Conservation (phyloP, 2,888 invertebrate species). For the Chesias legatella region DNA sequence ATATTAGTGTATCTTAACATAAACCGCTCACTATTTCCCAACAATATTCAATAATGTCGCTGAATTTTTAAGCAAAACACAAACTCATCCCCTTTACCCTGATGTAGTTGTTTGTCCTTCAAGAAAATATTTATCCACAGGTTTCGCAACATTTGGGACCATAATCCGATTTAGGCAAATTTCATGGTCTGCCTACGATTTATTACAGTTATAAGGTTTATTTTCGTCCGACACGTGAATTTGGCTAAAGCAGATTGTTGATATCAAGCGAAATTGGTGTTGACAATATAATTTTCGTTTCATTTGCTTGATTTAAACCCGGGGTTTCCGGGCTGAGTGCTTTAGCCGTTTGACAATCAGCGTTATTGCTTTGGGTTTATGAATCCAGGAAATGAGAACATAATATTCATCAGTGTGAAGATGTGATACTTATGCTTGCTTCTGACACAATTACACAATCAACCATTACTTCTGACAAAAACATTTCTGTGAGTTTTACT, state of each 20-base stretch:
- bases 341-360: constrained; percentile 12
- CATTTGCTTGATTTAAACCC: constrained; percentile 38
- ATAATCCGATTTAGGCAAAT: constrained; percentile 24
- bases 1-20: too few relatives aligned
- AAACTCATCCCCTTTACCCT: not conserved
- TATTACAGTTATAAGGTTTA: constrained; percentile 19
- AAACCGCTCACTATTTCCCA: too few relatives aligned
- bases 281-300: constrained; percentile 49
- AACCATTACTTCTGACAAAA: too few relatives aligned
- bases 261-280: constrained; percentile 44
- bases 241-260: constrained; percentile 13
- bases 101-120: constrained; percentile 16
- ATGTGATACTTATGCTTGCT: too few relatives aligned
- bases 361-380: not conserved
- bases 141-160: constrained; percentile 21
- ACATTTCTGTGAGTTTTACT: too few relatives aligned
- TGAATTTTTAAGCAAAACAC: too few relatives aligned
- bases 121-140: constrained; percentile 23
- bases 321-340: constrained; percentile 8
- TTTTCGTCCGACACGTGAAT: constrained; percentile 10
- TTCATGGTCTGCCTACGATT: constrained; percentile 10
- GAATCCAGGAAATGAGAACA: not conserved
- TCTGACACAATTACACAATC: too few relatives aligned
- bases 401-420: too few relatives aligned
- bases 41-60: too few relatives aligned